A percentile compares a stretch with the other conserved stretches of the same genome.
phyloP scores from a whole-genome alignment of 2,113 vertebrate species.

The Sakesphorus luctuosus region DNA sequence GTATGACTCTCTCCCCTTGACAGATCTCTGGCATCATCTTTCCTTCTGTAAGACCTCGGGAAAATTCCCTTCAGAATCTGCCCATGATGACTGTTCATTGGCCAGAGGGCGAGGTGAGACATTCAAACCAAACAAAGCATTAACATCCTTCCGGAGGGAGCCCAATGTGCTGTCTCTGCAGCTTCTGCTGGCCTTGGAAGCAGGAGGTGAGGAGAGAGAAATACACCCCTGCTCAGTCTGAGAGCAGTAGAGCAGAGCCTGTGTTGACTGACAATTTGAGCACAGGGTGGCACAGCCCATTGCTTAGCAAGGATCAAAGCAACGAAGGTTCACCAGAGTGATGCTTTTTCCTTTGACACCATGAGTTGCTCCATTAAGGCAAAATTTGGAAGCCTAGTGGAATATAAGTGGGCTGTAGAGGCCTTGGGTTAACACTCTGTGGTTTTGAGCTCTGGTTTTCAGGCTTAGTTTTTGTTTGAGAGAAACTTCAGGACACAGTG shows the following conservation, averaged over 20 bases:
- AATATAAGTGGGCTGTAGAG: background rate
- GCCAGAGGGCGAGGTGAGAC: background rate
- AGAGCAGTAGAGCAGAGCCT: background rate
- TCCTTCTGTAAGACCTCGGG: background rate
- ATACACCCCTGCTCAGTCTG: background rate
- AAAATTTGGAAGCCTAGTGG: background rate
- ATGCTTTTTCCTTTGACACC: background rate
- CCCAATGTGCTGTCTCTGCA: slow-evolving; percentile 45
- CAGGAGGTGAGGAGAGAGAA: background rate
- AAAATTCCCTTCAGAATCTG: slow-evolving; percentile 42
- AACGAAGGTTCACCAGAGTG: background rate
- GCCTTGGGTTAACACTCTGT: background rate
- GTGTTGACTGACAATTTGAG: background rate
- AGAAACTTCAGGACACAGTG: background rate
- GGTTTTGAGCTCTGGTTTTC: background rate
- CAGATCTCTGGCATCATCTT: slow-evolving; percentile 7
- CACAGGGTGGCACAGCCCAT: background rate
- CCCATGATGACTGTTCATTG: background rate
- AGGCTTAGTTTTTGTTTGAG: background rate
- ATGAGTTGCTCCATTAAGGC: background rate
- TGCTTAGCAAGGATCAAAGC: background rate
- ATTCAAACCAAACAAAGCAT: slow-evolving; percentile 20
- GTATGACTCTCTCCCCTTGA: background rate
- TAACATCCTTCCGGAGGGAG: background rate
- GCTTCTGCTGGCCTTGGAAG: background rate